Percentiles rank a stretch among this genome's conserved stretches.
phyloP scores from a whole-genome alignment of 2,797 vertebrate species.

The Liasis olivaceus region DNA sequence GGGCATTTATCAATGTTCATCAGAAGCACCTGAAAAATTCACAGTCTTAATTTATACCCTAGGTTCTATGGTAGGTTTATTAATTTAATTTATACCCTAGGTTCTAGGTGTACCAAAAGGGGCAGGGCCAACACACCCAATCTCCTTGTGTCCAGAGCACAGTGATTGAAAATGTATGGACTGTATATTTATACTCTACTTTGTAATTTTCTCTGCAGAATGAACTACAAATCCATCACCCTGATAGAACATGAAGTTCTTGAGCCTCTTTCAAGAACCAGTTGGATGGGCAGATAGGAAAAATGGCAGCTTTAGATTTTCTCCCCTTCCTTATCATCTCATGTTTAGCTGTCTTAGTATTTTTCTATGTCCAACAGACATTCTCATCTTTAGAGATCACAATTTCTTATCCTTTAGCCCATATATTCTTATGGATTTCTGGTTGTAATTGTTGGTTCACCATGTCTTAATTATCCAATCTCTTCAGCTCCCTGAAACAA shows the following conservation, averaged over 20 bases:
- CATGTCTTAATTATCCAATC: background rate
- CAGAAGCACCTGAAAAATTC: background rate
- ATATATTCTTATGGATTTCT: background rate
- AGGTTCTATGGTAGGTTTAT: background rate
- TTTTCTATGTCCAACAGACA: background rate
- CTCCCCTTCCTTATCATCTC: background rate
- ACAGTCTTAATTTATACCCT: background rate
- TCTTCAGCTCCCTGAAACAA: background rate
- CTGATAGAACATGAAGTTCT: background rate
- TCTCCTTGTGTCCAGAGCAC: background rate
- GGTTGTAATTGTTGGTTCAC: background rate
- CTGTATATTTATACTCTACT: background rate
- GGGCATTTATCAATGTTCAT: background rate
- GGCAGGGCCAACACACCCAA: background rate
- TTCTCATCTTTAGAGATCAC: background rate
- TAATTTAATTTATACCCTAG: background rate
- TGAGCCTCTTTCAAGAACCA: background rate
- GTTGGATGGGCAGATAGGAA: background rate
- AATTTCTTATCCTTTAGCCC: background rate
- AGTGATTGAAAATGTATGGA: background rate
- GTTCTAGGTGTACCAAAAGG: background rate
- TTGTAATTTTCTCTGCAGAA: background rate
- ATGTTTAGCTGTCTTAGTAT: background rate
- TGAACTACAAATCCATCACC: background rate
- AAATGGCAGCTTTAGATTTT: background rate